Evolutionary conservation across 2,113 vertebrate species (phyloP).

Genomic region (Antechinus flavipes): DNA sequence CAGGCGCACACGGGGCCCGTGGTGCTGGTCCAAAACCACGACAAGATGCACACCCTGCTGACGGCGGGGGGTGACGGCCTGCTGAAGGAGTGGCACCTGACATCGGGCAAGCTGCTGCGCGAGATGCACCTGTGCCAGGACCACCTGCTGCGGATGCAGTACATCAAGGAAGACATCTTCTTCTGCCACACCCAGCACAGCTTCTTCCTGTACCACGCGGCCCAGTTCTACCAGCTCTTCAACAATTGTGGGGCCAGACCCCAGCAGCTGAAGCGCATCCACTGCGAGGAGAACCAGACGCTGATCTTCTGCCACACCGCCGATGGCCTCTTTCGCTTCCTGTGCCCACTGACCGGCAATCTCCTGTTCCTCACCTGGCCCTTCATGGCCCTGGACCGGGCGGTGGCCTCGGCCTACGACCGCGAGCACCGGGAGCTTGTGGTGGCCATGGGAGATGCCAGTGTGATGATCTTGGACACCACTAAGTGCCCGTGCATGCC

Average conservation of each 20-base stretch:
- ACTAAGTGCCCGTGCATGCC: constrained; percentile 71
- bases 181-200: constrained; percentile 64
- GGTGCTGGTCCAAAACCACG: constrained; percentile 58
- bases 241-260: constrained; percentile 65
- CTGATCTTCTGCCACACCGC: constrained; percentile 73
- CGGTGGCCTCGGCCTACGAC: constrained; percentile 75
- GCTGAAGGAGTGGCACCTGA: constrained; percentile 79
- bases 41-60: constrained; percentile 64
- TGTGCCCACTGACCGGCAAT: constrained; percentile 77
- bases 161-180: constrained; percentile 59
- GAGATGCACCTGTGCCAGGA: constrained; percentile 50
- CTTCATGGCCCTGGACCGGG: constrained; percentile 68
- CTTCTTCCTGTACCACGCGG: constrained; percentile 67
- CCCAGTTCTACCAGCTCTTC: constrained; percentile 77
- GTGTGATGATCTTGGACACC: constrained; percentile 77
- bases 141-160: constrained; percentile 59
- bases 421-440: constrained; percentile 73
- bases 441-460: constrained; percentile 61
- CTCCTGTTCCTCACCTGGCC: constrained; percentile 82
- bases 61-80: constrained; percentile 72
- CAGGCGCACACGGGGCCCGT: constrained; percentile 74
- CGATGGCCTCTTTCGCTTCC: constrained; percentile 73
- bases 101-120: constrained; percentile 66
- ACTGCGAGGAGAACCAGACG: constrained; percentile 55
- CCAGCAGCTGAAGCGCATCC: constrained; percentile 55